Percentiles rank a stretch among this genome's conserved stretches.
These are phyloP conservation scores for Baronia brevicornis DNA, from an alignment of 2,888 invertebrate genomes.

Conservation along the genomic window DNA sequence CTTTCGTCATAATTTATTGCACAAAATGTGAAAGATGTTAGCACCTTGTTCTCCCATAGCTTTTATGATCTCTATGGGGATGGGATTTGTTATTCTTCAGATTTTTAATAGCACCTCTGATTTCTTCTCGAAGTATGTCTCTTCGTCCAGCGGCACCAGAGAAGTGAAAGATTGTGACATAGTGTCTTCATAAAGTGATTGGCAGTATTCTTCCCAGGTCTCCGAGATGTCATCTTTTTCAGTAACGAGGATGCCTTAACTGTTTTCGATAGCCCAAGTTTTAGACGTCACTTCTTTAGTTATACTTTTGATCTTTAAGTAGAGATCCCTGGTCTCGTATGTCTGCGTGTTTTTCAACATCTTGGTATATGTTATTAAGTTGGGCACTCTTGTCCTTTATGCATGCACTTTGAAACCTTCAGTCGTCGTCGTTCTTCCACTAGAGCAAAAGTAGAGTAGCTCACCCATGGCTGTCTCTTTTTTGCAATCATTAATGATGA, in stretches of 20 bases:
- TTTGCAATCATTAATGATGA: no score
- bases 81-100: conserved; percentile 2
- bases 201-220: not conserved
- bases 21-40: no score
- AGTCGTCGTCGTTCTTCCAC: no score
- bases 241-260: not conserved
- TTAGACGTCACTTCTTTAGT: not conserved
- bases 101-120: conserved; percentile 5
- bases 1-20: no score
- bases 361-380: no score
- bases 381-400: no score
- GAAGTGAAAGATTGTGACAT: not conserved
- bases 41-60: no score
- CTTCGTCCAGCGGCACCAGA: not conserved
- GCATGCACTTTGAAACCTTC: no score
- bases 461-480: no score
- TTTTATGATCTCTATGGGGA: no score
- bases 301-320: not conserved
- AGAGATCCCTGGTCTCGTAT: not conserved
- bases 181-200: not conserved
- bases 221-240: not conserved
- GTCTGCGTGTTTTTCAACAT: not conserved
- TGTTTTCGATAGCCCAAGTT: not conserved
- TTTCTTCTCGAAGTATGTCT: not conserved
- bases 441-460: no score